Conservation (phyloP, 2,113 vertebrate species). For the Phocoena sinus region DNA sequence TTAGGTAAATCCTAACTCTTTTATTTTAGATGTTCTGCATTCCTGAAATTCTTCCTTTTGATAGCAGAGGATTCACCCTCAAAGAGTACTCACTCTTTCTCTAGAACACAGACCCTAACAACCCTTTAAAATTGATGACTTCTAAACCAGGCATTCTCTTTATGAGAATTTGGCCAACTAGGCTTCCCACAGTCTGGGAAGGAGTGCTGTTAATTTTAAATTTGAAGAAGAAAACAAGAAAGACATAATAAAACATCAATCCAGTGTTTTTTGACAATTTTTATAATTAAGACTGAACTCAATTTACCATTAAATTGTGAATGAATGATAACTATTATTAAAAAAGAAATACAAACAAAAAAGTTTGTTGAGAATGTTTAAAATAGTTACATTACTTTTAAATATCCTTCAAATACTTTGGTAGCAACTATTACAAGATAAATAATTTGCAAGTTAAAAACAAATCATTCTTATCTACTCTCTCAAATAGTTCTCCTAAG, state of each 20-base stretch:
- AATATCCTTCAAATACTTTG: neutral
- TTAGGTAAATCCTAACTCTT: constrained; percentile 1
- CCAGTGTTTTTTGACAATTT: neutral
- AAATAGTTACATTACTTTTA: constrained; percentile 23
- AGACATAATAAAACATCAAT: neutral
- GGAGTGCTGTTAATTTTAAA: neutral
- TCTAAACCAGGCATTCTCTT: neutral
- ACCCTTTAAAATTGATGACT: neutral
- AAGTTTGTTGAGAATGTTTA: neutral
- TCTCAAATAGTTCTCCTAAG: neutral
- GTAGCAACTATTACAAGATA: neutral
- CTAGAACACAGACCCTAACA: neutral
- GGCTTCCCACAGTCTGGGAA: neutral
- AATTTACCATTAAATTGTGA: neutral
- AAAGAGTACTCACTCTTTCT: neutral
- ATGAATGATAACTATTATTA: neutral
- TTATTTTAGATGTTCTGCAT: neutral
- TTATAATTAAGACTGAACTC: neutral
- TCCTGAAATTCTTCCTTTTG: constrained; percentile 1
- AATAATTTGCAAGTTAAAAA: neutral
- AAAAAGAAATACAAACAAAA: constrained; percentile 27
- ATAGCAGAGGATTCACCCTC: neutral
- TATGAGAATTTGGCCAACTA: neutral
- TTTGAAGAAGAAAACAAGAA: constrained; percentile 1
- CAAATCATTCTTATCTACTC: neutral